phyloP scores from a whole-genome alignment of 2,797 vertebrate genomes.

The Harpagifer antarcticus region DNA sequence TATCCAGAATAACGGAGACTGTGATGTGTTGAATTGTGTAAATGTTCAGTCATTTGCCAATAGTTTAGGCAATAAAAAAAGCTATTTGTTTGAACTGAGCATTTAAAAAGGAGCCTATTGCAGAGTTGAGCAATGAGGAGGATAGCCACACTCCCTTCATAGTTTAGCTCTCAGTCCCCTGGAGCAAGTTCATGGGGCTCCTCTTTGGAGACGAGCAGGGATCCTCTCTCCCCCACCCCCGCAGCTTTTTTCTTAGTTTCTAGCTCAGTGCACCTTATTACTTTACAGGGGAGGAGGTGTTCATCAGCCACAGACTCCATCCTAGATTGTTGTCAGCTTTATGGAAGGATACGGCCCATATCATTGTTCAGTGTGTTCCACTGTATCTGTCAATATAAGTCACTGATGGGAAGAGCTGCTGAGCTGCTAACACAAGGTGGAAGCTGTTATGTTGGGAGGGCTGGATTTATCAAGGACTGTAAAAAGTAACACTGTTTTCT shows the following conservation, averaged over 20 bases:
- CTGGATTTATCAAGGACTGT: background rate
- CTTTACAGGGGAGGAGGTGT: slow-evolving; percentile 60
- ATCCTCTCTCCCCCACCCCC: slow-evolving; percentile 44
- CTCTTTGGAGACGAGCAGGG: slow-evolving; percentile 39
- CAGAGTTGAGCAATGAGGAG: slow-evolving; percentile 17
- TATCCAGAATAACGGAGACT: background rate
- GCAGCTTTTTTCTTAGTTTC: slow-evolving; percentile 48
- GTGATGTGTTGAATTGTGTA: no score
- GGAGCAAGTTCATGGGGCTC: slow-evolving; percentile 37
- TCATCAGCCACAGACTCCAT: slow-evolving; percentile 68
- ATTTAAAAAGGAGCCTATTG: slow-evolving; percentile 14
- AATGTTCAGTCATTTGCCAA: background rate
- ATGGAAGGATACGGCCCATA: slow-evolving; percentile 55
- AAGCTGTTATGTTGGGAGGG: slow-evolving; percentile 6
- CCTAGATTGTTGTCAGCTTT: slow-evolving; percentile 63
- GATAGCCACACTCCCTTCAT: slow-evolving; percentile 48
- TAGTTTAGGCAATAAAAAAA: background rate
- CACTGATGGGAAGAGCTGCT: slow-evolving; percentile 48
- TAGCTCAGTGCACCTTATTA: slow-evolving; percentile 72
- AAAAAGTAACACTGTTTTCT: background rate
- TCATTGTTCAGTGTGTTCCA: slow-evolving; percentile 55
- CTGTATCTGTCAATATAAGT: slow-evolving; percentile 61
- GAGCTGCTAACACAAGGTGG: slow-evolving; percentile 29
- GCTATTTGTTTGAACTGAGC: slow-evolving; percentile 1
- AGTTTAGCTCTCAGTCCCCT: slow-evolving; percentile 48